A percentile compares a stretch with the other conserved stretches of the same genome.
Evolutionary conservation across 2,888 invertebrate species (phyloP).

Genomic region (Ischnura elegans): DNA sequence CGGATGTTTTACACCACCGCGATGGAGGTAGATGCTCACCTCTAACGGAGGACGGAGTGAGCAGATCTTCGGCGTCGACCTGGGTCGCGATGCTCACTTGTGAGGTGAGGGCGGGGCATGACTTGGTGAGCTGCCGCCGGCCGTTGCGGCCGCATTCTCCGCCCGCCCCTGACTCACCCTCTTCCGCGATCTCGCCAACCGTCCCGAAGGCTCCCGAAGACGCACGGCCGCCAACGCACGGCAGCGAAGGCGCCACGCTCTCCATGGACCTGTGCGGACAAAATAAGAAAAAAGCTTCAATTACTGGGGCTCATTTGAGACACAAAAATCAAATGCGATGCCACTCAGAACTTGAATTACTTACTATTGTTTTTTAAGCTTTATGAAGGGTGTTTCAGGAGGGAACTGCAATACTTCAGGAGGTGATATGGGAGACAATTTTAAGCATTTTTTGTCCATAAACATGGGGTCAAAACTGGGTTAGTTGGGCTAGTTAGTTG

Average conservation of each 20-base stretch:
- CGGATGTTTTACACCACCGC: no score
- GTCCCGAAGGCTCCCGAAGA: constrained; percentile 44
- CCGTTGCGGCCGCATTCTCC: background rate
- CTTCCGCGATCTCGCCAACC: constrained; percentile 29
- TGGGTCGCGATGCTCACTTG: constrained; percentile 64
- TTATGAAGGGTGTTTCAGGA: no score
- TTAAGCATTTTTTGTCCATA: no score
- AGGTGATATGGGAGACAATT: no score
- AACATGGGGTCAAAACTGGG: no score
- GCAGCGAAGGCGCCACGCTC: constrained; percentile 54
- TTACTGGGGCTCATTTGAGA: background rate
- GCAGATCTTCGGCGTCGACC: constrained; percentile 55
- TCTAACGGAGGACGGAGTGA: constrained; percentile 33
- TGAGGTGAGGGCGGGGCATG: constrained; percentile 54
- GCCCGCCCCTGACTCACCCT: background rate
- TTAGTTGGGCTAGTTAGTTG: no score
- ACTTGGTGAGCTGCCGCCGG: constrained; percentile 50
- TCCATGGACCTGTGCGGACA: constrained; percentile 25
- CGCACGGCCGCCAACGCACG: constrained; percentile 33
- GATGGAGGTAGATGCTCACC: background rate
- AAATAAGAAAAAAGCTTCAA: background rate
- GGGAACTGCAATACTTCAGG: no score
- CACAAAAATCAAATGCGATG: no score
- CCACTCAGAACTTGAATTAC: no score
- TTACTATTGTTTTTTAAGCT: no score